phyloP scores from a whole-genome alignment of 1,140 invertebrate genomes.

The Uloborus diversus region DNA sequence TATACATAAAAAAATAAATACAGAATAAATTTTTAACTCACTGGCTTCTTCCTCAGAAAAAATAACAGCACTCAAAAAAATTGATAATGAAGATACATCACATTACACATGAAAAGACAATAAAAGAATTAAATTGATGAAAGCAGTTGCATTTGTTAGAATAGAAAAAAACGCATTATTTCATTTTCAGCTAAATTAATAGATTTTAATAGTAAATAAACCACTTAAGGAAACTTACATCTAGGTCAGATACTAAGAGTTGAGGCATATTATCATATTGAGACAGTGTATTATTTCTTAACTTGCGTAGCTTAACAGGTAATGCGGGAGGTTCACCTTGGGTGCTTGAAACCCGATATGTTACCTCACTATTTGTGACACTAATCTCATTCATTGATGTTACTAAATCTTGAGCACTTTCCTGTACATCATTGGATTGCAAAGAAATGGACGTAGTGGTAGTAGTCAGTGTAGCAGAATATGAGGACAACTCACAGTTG shows the following conservation, averaged over 20 bases:
- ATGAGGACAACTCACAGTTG: conserved; percentile 42
- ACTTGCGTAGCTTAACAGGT: conserved; percentile 71
- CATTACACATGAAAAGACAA: too few species aligned
- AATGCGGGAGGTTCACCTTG: conserved; percentile 71
- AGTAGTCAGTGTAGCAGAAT: conserved; percentile 36
- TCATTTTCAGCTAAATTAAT: background rate
- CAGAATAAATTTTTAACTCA: too few species aligned
- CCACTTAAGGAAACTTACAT: conserved; percentile 28
- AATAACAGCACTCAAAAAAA: too few species aligned
- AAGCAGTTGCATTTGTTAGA: too few species aligned
- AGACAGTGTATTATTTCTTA: conserved; percentile 73
- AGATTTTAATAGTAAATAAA: background rate
- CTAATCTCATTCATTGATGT: conserved; percentile 29
- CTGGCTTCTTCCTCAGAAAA: too few species aligned
- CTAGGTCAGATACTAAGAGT: conserved; percentile 65
- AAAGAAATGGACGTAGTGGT: conserved; percentile 40
- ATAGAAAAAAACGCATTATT: too few species aligned
- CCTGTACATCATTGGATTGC: conserved; percentile 26
- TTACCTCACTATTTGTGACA: conserved; percentile 15
- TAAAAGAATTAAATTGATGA: too few species aligned
- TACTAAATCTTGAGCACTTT: background rate
- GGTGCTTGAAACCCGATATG: conserved; percentile 5
- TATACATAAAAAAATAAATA: too few species aligned
- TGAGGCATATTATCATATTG: conserved; percentile 76
- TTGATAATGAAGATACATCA: too few species aligned